Conservation (phyloP, 2,888 invertebrate genomes). For the Venustoraphidia nigricollis region DNA sequence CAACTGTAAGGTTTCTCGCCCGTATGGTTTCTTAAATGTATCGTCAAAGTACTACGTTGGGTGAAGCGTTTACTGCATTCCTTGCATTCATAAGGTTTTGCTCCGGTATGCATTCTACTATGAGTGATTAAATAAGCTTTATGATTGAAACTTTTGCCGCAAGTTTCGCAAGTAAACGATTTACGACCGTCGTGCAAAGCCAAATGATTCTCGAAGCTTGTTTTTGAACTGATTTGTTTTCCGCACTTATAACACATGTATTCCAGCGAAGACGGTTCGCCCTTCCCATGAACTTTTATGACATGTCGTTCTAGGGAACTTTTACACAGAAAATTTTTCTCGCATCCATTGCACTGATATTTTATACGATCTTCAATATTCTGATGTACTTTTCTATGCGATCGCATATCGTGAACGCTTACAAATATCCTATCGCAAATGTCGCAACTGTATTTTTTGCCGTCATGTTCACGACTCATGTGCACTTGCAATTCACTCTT, state of each 20-base stretch:
- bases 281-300: too few relatives aligned
- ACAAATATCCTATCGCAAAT: conserved; percentile 31
- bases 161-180: conserved; percentile 23
- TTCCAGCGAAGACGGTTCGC: not conserved
- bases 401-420: not conserved
- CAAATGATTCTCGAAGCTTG: conserved; percentile 5
- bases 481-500: conserved; percentile 6
- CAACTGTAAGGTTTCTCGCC: conserved; percentile 19
- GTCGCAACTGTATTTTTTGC: conserved; percentile 27
- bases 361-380: too few relatives aligned
- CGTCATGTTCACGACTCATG: conserved; percentile 21
- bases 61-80: conserved; percentile 23
- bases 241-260: conserved; percentile 14
- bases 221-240: conserved; percentile 10
- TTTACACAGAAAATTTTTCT: conserved; percentile 10
- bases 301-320: too few relatives aligned
- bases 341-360: conserved; percentile 13
- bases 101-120: conserved; percentile 16
- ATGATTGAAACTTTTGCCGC: conserved; percentile 34
- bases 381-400: not conserved
- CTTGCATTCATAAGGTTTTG: conserved; percentile 19
- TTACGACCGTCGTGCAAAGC: conserved; percentile 7
- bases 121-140: conserved; percentile 31
- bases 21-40: conserved; percentile 13
- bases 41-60: conserved; percentile 11